phyloP scores from a whole-genome alignment of 2,113 vertebrate species.

The Cottus gobio region DNA sequence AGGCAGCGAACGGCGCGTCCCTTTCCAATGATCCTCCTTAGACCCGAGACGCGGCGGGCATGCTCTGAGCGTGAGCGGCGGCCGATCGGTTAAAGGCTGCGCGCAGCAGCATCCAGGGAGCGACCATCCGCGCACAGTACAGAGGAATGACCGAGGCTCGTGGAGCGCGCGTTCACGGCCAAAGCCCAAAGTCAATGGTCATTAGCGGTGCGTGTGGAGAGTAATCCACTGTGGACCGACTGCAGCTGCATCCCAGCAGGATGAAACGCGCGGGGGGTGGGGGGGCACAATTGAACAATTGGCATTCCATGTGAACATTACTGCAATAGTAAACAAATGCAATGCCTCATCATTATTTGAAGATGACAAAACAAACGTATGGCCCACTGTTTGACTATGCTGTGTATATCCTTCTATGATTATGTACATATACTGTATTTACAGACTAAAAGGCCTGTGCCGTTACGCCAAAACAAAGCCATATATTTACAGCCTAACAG shows the following conservation, averaged over 20 bases:
- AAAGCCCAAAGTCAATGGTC: constrained; percentile 71
- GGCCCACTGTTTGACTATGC: not conserved
- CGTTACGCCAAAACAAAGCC: constrained; percentile 8
- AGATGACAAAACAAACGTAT: not conserved
- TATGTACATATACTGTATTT: not conserved
- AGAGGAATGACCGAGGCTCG: constrained; percentile 66
- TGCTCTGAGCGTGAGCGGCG: constrained; percentile 53
- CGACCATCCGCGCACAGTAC: constrained; percentile 68
- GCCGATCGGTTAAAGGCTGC: constrained; percentile 54
- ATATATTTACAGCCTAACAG: constrained; percentile 37
- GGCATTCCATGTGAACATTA: not conserved
- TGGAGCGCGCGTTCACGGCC: constrained; percentile 76
- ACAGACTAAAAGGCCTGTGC: constrained; percentile 21
- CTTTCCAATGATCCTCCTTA: constrained; percentile 34
- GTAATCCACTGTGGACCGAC: constrained; percentile 64
- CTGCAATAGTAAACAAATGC: not conserved
- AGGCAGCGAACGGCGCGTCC: constrained; percentile 47
- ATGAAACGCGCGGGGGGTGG: constrained; percentile 11
- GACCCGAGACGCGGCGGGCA: constrained; percentile 52
- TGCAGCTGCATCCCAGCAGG: constrained; percentile 53
- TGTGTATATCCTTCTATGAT: not conserved
- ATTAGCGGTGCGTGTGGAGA: constrained; percentile 59
- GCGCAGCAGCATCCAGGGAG: constrained; percentile 72
- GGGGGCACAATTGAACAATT: constrained; percentile 16
- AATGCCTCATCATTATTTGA: not conserved